Base-by-base conservation (phyloP, 92 coral and sea anemone species). In the Porites divaricata region DNA sequence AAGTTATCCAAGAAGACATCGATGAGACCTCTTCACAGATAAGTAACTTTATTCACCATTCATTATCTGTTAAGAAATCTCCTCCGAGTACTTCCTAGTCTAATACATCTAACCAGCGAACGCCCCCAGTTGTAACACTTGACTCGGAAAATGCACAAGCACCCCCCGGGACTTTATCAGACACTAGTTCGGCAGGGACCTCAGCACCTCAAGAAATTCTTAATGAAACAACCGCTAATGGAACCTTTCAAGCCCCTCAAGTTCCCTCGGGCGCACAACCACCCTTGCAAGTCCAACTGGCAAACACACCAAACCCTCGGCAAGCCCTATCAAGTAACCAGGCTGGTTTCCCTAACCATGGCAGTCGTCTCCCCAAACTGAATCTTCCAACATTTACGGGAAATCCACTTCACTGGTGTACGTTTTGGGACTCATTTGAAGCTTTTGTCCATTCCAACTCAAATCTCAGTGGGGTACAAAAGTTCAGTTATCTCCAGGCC, bases 361-460 rank as follows among this genome's bases (percentile, higher is more conserved):
- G 63, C 59, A 83, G 84, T 48, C 88, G 80, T 7, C 75, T 88
- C 20, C 92, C 92, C 4, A 84, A 77, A 20, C 24, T 88, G 12
- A 83, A 52, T 67, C 59, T 88, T n/a, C 92, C 92, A 1, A 19
- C 67, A 1, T 88, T 88, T 19, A 13, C 74, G 10, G 89, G 89
- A 0, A 76, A 88, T 51, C 85, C 89, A 22, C 79, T 88, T n/a
- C 19, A 88, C 5, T 84, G 89, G 92, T 64, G 21, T 11, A 62
- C 89, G 9, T 84, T 88, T 51, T 84, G 89, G 92, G 92, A 78
- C 35, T 84, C 80, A 3, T 77, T 84, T 62, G 76, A 77, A 15
- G 84, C 84, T 0, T 75, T 76, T 1, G 81, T 88, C 4, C 63
- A 81, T 67, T 58, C 16, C 41, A 87, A 87, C 23, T 51, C 75